These are phyloP conservation scores for Aradophagus sp. DNA, from an alignment of 1,140 invertebrate genomes.

Conservation along the genomic window DNA sequence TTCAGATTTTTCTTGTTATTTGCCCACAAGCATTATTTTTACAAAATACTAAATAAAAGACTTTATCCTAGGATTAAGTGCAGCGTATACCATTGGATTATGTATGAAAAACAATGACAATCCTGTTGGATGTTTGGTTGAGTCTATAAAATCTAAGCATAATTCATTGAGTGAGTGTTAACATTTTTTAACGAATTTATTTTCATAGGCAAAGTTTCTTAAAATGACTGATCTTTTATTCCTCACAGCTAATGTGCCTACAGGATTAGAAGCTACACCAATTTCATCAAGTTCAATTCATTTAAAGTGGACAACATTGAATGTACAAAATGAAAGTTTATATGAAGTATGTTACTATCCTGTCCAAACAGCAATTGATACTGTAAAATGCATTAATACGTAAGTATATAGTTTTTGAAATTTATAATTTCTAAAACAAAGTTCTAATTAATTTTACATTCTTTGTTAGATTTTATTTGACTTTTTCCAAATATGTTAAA, in stretches of 20 bases:
- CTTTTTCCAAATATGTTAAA: no score
- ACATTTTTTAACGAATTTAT: no score
- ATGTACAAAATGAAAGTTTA: conserved; percentile 61
- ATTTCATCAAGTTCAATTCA: conserved; percentile 73
- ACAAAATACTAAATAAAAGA: no score
- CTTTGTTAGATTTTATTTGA: no score
- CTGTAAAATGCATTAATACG: conserved; percentile 62
- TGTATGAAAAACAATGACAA: conserved; percentile 63
- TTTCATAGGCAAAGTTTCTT: no score
- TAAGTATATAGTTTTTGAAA: conserved; percentile 24
- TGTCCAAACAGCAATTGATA: conserved; percentile 62
- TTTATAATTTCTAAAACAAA: no score
- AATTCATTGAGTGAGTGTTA: no score
- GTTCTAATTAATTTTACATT: no score
- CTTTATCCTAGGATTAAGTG: no score
- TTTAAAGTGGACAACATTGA: conserved; percentile 72
- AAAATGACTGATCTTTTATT: no score
- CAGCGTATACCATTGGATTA: conserved; percentile 72
- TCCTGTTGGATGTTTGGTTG: conserved; percentile 61
- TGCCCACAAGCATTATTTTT: conserved; percentile 9
- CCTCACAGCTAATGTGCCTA: conserved; percentile 65
- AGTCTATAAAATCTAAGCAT: conserved; percentile 61
- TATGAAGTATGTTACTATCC: conserved; percentile 75
- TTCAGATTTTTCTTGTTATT: no score
- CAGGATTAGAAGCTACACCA: conserved; percentile 73